phyloP scores from a whole-genome alignment of 2,113 vertebrate genomes.

The Phyllostomus hastatus region DNA sequence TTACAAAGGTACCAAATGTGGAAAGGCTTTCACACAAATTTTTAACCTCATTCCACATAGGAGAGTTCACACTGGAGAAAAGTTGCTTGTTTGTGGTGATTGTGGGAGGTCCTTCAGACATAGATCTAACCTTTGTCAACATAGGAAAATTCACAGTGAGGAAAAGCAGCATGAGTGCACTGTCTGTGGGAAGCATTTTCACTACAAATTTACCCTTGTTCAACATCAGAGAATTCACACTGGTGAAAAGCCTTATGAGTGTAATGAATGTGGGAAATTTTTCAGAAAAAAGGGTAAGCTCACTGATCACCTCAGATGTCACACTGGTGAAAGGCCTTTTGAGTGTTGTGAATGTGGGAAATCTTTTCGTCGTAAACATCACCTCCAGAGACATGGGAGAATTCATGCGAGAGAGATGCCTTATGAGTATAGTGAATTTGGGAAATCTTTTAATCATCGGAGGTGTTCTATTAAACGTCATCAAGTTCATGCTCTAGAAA shows the following conservation, averaged over 20 bases:
- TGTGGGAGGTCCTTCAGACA: constrained; percentile 21
- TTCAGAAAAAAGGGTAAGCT: neutral
- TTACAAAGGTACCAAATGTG: neutral
- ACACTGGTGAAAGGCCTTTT: neutral
- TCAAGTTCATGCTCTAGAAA: constrained; percentile 65
- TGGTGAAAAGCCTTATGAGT: neutral
- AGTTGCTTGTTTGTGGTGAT: neutral
- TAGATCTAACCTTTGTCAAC: neutral
- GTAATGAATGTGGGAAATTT: neutral
- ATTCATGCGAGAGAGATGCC: constrained; percentile 27
- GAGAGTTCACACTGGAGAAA: constrained; percentile 2
- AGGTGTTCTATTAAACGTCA: too few relatives aligned
- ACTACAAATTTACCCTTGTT: neutral
- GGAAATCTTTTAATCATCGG: constrained; percentile 50
- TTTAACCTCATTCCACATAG: constrained; percentile 46
- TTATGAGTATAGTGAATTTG: constrained; percentile 27
- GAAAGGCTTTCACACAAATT: constrained; percentile 32
- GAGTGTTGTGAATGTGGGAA: neutral
- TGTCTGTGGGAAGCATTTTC: neutral
- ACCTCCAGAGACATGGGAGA: neutral
- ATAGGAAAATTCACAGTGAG: neutral
- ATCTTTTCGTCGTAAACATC: neutral
- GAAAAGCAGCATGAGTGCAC: constrained; percentile 23
- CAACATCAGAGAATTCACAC: neutral
- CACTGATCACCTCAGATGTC: neutral